A percentile compares a stretch with the other conserved stretches of the same genome.
These are phyloP conservation scores for Scaptomyza graminum DNA, from an alignment of 1,140 invertebrate genomes.

Conservation along the genomic window DNA sequence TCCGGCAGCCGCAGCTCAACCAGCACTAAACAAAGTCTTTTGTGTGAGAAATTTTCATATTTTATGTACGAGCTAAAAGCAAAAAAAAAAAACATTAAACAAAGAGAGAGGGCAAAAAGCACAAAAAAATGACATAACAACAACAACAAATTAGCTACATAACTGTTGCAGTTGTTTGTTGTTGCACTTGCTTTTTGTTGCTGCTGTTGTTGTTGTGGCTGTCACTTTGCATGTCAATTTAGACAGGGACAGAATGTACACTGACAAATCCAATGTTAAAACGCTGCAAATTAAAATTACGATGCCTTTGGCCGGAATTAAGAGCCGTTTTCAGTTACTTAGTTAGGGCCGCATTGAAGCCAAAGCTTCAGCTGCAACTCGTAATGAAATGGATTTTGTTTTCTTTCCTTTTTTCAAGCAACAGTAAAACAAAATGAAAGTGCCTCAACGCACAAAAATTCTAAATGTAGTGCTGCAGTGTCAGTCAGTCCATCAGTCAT, in stretches of 20 bases:
- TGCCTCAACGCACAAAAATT: conserved; percentile 55
- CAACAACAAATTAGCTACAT: conserved; percentile 19
- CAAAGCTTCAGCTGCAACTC: conserved; percentile 26
- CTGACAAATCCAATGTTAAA: conserved; percentile 68
- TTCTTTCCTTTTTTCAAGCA: too few relatives aligned
- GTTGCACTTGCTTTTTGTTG: background rate
- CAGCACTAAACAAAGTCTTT: conserved; percentile 71
- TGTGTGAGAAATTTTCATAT: conserved; percentile 73
- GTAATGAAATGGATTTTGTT: conserved; percentile 71
- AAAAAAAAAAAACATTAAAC: conserved; percentile 21
- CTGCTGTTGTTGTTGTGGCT: conserved; percentile 6
- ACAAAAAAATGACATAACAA: conserved; percentile 5
- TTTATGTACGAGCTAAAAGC: conserved; percentile 63
- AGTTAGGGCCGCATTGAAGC: conserved; percentile 37
- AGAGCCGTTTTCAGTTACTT: conserved; percentile 34
- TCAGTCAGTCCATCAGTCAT: conserved; percentile 2
- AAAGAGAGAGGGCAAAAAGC: conserved; percentile 1
- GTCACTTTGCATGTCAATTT: conserved; percentile 60
- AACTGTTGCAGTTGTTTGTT: conserved; percentile 34
- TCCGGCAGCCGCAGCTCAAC: conserved; percentile 43
- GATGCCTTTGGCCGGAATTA: conserved; percentile 61
- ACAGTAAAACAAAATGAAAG: conserved; percentile 50
- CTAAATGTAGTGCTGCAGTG: conserved; percentile 60
- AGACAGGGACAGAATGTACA: conserved; percentile 14
- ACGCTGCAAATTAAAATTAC: conserved; percentile 76